Base-by-base conservation (phyloP, 2,113 vertebrate genomes). In the Hyperoodon ampullatus region DNA sequence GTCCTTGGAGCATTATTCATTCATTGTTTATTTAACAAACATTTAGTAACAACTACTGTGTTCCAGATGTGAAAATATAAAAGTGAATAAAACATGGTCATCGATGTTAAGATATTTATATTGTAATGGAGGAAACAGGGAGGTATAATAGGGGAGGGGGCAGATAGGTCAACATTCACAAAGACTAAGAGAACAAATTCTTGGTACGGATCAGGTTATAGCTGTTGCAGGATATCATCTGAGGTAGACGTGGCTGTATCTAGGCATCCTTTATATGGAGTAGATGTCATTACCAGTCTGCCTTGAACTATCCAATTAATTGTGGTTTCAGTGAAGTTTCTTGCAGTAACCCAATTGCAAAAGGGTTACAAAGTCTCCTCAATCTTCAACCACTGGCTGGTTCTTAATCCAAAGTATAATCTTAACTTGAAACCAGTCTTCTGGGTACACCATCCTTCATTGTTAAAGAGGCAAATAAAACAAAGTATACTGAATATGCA, bases 361-460 rank as follows among this genome's bases (percentile, higher is more conserved):
- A 93, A 95, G 8, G 18, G 24, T 47, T 61, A 63, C 47, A 66
- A 75, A 83, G n/a, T 74, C 18, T 86, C 12, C 74, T 93, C 21
- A 39, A 3, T 72, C 23, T 53, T 95, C 23, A 30, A 5, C 74
- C 47, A 85, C 33, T 86, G 92, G 60, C n/a, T 89, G 78, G 28
- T 58, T 85, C 78, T 66, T 92, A 86, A 71, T 72, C 42, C 84
- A 68, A 96, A 88, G 35, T 35, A 28, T 8, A 88, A 75, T 8
- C 2, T 95, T 78, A 66, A 71, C 11, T 93, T 95, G 63, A 87
- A 95, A 74, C 11, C 18, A 78, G 61, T 80, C 66, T 94, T 95
- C 58, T 90, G 42, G 23, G 35, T 63, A 44, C 42, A 81, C 14
- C 42, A 72, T 70, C 24, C 82, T 92, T 72, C 65, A 60, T 19